Percentiles rank a stretch among this genome's conserved stretches.
phyloP scores from a whole-genome alignment of 1,140 invertebrate species.

The Saccostrea glomerata region DNA sequence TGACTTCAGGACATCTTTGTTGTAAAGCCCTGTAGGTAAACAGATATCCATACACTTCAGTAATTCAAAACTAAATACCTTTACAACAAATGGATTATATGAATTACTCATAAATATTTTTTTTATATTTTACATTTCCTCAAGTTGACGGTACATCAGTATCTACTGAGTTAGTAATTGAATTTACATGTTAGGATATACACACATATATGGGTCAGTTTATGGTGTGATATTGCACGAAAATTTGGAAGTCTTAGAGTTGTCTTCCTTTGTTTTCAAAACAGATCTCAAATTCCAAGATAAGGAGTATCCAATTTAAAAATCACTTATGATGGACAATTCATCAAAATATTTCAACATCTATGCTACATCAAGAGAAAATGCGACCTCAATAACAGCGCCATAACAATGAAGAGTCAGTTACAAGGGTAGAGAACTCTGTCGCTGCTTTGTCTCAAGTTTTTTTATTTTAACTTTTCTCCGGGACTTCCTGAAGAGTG shows the following conservation, averaged over 20 bases:
- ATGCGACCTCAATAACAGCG: background rate
- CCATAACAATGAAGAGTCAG: slow-evolving; percentile 1
- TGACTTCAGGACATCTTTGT: background rate
- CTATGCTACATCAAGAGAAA: slow-evolving; percentile 8
- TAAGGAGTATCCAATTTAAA: background rate
- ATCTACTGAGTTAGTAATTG: background rate
- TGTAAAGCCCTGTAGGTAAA: background rate
- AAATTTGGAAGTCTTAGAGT: background rate
- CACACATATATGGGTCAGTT: background rate
- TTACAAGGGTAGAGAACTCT: background rate
- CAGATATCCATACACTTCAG: too few species aligned
- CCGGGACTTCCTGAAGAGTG: slow-evolving; percentile 85
- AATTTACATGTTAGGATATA: background rate
- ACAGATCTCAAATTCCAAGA: background rate
- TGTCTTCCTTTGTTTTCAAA: background rate
- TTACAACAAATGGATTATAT: too few species aligned
- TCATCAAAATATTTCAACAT: background rate
- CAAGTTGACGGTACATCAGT: background rate
- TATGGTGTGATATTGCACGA: slow-evolving; percentile 6
- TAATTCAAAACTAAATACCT: too few species aligned
- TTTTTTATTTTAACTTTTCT: slow-evolving; percentile 72
- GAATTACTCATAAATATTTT: too few species aligned
- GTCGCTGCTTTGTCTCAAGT: background rate
- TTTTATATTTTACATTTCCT: background rate
- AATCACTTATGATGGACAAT: background rate